Evolutionary conservation across 2,888 invertebrate species (phyloP), one percentile per base, ranked within the genome.

Genomic region (Brenthis hecate): DNA sequence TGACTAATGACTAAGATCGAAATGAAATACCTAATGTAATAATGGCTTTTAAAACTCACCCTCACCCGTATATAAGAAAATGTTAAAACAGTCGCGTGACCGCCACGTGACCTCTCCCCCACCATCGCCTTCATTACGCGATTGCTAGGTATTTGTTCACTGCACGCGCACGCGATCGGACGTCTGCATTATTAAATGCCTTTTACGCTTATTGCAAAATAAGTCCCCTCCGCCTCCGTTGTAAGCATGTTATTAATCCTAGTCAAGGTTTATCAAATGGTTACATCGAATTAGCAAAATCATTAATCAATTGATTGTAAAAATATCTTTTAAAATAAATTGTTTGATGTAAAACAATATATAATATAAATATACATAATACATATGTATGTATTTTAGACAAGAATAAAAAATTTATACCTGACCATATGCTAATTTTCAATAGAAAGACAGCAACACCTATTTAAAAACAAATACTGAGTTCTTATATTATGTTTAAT

Each of bases 111-210:
- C 71, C 74, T 75, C 72, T 73, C 61, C 67, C 71, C 74, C 73
- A 79, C 84, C 85, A 84, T 83, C 74, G 72, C 83, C 81, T 87
- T 91, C 91, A 92, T 92, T 92, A 92, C 85, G 79, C 83, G 85
- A 92, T 91, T 87, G 88, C 86, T 81, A 81, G 84, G 88, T 87
- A 91, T 91, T 92, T 91, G 90, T 89, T 88, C 88, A 81, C 81
- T 77, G 81, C 78, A 75, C 84, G 80, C 82, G 87, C 90, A 88
- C 89, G 87, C 87, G 88, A 78, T 75, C 87, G 84, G 86, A 88
- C 89, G 91, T 87, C 85, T 92, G 91, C 91, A 92, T 92, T 92
- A 92, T 92, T 92, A 92, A 92, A 92, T 91, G 92, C 90, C 92
- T 91, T 92, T 92, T 89, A 92, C 87, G 88, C 89, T 91, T 92